Conservation (phyloP, 2,888 invertebrate species). For the Melikaiella ostensackeni region DNA sequence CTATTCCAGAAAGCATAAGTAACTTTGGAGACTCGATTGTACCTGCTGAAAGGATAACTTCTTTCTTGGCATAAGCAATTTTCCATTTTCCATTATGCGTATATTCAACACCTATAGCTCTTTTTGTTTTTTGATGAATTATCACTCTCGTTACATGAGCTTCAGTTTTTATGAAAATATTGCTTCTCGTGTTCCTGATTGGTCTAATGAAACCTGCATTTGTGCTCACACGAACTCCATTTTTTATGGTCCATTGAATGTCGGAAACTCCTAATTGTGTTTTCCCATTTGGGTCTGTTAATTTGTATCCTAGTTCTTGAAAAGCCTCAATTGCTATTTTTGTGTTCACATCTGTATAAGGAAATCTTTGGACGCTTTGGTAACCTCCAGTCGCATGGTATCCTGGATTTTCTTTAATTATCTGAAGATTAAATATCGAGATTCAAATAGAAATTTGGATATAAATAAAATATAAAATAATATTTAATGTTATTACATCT, state of each 20-base stretch:
- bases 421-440: too few species aligned
- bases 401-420: too few species aligned
- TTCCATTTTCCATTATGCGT: conserved; percentile 67
- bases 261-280: conserved; percentile 81
- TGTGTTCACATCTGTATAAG: conserved; percentile 81
- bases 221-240: conserved; percentile 81
- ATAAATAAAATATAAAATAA: too few species aligned
- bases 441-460: too few species aligned
- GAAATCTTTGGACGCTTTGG: conserved; percentile 67
- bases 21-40: too few species aligned
- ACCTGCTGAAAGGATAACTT: too few species aligned
- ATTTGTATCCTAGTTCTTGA: conserved; percentile 80
- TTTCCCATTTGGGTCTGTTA: conserved; percentile 81
- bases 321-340: conserved; percentile 81
- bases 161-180: conserved; percentile 56
- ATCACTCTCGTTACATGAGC: too few species aligned
- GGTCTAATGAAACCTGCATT: conserved; percentile 85
- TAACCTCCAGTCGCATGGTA: too few species aligned
- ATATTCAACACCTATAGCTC: conserved; percentile 76
- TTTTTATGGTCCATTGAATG: conserved; percentile 59
- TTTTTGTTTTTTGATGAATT: conserved; percentile 60
- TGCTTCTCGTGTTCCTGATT: conserved; percentile 79
- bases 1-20: too few species aligned
- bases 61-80: conserved; percentile 58
- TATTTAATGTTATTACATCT: too few species aligned